A percentile compares a stretch with the other conserved stretches of the same genome.
Evolutionary conservation across 1,140 invertebrate species (phyloP).

Genomic region (Cecropterus lyciades): DNA sequence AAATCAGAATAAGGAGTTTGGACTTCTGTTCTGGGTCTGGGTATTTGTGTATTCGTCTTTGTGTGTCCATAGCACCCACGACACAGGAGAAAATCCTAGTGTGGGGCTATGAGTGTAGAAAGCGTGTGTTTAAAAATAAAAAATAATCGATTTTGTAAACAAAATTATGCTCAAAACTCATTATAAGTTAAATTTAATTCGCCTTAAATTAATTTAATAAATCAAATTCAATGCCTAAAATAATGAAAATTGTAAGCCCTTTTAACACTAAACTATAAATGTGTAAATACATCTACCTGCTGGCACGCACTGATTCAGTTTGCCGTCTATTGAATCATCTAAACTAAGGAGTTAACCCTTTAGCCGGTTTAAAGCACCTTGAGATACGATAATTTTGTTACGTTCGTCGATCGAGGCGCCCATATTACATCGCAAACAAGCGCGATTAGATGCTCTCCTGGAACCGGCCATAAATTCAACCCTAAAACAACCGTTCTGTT

Average conservation of each 20-base stretch:
- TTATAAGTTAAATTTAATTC: no score
- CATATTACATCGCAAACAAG: conserved; percentile 51
- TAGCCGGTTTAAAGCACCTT: conserved; percentile 34
- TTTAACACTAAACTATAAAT: neutral
- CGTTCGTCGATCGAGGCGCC: conserved; percentile 32
- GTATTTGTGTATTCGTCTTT: no score
- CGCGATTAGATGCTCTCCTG: conserved; percentile 70
- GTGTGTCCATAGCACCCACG: no score
- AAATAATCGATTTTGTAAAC: no score
- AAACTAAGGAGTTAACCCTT: conserved; percentile 37
- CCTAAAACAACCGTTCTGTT: conserved; percentile 77
- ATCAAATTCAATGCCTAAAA: neutral
- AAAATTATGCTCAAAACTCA: no score
- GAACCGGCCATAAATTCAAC: conserved; percentile 72
- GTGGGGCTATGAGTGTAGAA: no score
- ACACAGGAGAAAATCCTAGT: no score
- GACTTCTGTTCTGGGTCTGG: no score
- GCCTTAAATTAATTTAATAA: no score
- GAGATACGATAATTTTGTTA: conserved; percentile 38
- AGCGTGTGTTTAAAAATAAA: no score
- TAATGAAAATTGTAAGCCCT: neutral
- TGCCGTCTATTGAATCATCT: conserved; percentile 33
- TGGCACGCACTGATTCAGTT: conserved; percentile 27
- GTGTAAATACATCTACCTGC: conserved; percentile 12
- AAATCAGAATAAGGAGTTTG: no score